Evolutionary conservation across 2,888 invertebrate genomes (phyloP).

Genomic region (Xestobium rufovillosum): DNA sequence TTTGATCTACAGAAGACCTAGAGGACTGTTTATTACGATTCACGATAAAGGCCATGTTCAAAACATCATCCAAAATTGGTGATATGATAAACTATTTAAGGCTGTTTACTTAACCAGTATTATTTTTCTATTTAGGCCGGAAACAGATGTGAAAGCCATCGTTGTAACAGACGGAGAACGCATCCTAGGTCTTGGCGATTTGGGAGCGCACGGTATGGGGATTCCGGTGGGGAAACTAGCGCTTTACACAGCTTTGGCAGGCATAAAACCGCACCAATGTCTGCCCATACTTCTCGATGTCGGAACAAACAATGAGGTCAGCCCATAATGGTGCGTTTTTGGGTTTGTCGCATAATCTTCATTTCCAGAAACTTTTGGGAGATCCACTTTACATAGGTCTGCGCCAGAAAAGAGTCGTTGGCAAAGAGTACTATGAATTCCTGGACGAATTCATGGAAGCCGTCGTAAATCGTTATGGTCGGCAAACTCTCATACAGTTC

Average conservation of each 20-base stretch:
- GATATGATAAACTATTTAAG: conserved; percentile 35
- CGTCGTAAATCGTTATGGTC: conserved; percentile 69
- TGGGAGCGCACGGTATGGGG: conserved; percentile 96
- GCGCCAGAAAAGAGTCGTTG: conserved; percentile 70
- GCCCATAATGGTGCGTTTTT: conserved; percentile 2
- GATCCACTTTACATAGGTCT: conserved; percentile 91
- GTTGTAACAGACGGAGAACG: conserved; percentile 97
- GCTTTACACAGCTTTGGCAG: conserved; percentile 92
- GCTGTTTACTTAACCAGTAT: conserved; percentile 10
- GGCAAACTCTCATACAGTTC: conserved; percentile 76
- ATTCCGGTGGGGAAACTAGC: conserved; percentile 97
- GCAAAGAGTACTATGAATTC: conserved; percentile 76
- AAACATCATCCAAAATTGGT: conserved; percentile 90
- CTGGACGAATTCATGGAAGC: conserved; percentile 93
- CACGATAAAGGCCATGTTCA: conserved; percentile 90
- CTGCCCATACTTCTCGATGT: conserved; percentile 91
- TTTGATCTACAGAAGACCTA: conserved; percentile 85
- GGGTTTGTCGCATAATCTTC: conserved; percentile 2
- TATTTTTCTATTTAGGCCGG: conserved; percentile 58
- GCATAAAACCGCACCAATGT: conserved; percentile 93
- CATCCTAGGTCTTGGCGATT: conserved; percentile 92
- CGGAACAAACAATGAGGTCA: conserved; percentile 84
- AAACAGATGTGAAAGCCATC: conserved; percentile 76
- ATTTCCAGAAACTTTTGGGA: conserved; percentile 52
- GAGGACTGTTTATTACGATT: conserved; percentile 93